Base-by-base conservation (phyloP, 2,888 invertebrate genomes). In the Rhogogaster chlorosoma region DNA sequence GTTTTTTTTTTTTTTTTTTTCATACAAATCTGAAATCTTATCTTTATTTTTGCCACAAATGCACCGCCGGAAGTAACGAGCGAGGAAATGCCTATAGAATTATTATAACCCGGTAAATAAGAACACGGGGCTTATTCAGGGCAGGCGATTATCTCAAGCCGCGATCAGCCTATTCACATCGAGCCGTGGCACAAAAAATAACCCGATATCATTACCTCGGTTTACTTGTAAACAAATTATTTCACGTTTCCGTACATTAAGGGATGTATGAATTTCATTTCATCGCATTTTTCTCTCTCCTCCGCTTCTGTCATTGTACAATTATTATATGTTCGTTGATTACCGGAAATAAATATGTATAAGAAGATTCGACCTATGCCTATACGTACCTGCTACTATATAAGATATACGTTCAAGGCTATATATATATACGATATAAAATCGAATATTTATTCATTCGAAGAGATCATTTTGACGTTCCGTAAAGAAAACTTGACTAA, bases 131-230 rank as follows among this genome's bases (percentile, higher is more conserved):
- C 18, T 45, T 32, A 77, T 49, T 29, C 45, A 77, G 49, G 53
- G 77, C 49, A 29, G 53, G 18, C 32, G 18, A 32, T 77, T 77
- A 77, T 77, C 77, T 49, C 18, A 77, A 53, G 53, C 29, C 29
- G 53, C 77, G 53, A 77, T 49, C 32, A 26, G n/a, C 45, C 15
- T 49, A 77, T 53, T 49, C 53, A n/a, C 29, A 49, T 77, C 77
- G 32, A 49, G 7, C 49, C 53, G 29, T 32, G 49, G 9, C 2
- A 12, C 3, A 4, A 53, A 49, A 49, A 49, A 77, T 77, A 77
- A 32, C 18, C 15, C 6, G 15, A 32, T 77, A 77, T 29, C 18
- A 53, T 49, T 29, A 1, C 42, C 15, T 38, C 42, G 38, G 22
- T 10, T 38, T 12, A 9, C 29, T 32, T 22, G 10, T 5, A 45